Base-by-base conservation (phyloP, 1,140 invertebrate genomes). In the Lepidurus apus region DNA sequence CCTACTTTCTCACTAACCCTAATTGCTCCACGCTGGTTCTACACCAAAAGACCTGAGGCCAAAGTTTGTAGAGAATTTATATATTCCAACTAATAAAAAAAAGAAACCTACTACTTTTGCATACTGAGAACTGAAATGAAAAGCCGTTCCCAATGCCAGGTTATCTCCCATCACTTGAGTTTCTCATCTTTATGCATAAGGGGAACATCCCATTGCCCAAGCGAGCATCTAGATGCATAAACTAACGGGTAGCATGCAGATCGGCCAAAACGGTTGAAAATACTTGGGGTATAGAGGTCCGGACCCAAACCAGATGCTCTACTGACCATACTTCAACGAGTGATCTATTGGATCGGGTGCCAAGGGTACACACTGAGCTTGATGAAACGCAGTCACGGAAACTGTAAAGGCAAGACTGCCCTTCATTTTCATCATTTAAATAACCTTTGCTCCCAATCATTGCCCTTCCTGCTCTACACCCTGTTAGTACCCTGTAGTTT, bases 181-280 rank as follows among this genome's bases (percentile, higher is more conserved):
- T 65, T 65, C 53, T 65, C 53, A 65, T 65, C 53, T 65, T 65
- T 65, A 65, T 65, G 53, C 53, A 65, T 65, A 65, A 65, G 13
- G 21, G 53, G 53, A 9, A 65, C 53, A 13, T 65, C 53, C 53
- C 53, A 65, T 17, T n/a, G 53, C 13, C 53, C 53, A 65, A 65
- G 53, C 17, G 53, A 65, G 53, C 53, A 65, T 65, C 53, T 65
- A 65, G 53, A 65, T 65, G 53, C 53, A 65, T 65, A 65, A 21
- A 65, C 8, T 65, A 65, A 65, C 53, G 53, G 21, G 34, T 34
- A 34, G 34, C 34, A 65, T 7, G 10, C 45, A 17, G 17, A 17
- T 1, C 45, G 10, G 45, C 17, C 45, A 47, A 17, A 11, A 47
- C 17, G 45, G 10, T 47, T 47, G 45, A 7, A 21, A 7, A 7